Evolutionary conservation across 92 coral and sea anemone genomes (phyloP).

Genomic region (Chrysogorgia sp.): DNA sequence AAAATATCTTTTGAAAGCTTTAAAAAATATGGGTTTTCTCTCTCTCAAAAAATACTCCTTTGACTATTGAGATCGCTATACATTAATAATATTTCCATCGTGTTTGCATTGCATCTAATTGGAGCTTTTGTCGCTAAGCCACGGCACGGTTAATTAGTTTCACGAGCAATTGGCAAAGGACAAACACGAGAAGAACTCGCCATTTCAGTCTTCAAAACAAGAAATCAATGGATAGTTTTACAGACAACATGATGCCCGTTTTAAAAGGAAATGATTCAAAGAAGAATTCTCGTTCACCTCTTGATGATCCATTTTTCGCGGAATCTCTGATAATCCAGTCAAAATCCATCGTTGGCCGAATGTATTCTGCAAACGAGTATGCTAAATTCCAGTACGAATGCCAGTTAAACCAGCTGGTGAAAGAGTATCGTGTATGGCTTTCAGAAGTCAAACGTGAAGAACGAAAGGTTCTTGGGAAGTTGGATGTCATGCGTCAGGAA

Average conservation of each 20-base stretch:
- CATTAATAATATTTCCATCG: neutral
- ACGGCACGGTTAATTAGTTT: neutral
- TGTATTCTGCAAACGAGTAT: slow-evolving; percentile 30
- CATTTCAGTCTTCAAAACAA: too few species aligned
- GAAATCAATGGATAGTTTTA: neutral
- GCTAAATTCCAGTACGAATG: slow-evolving; percentile 25
- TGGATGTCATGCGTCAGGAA: slow-evolving; percentile 23
- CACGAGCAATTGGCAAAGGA: too few species aligned
- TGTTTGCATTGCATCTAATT: neutral
- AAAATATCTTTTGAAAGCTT: too few species aligned
- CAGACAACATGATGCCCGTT: slow-evolving; percentile 1
- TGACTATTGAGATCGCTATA: too few species aligned
- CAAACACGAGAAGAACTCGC: neutral
- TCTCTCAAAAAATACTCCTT: too few species aligned
- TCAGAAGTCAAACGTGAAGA: slow-evolving; percentile 23
- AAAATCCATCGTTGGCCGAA: slow-evolving; percentile 40
- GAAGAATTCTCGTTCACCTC: slow-evolving; percentile 33
- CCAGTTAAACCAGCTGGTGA: slow-evolving; percentile 27
- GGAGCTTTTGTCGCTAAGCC: slow-evolving; percentile 4
- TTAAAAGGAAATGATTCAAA: neutral
- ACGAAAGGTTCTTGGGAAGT: slow-evolving; percentile 8
- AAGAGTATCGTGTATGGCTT: slow-evolving; percentile 39
- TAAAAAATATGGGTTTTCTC: too few species aligned
- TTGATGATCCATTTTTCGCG: slow-evolving; percentile 39
- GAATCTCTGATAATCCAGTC: slow-evolving; percentile 44